Evolutionary conservation across 1,140 invertebrate genomes (phyloP), one percentile per base, ranked within the genome.

Genomic region (Cylas formicarius): DNA sequence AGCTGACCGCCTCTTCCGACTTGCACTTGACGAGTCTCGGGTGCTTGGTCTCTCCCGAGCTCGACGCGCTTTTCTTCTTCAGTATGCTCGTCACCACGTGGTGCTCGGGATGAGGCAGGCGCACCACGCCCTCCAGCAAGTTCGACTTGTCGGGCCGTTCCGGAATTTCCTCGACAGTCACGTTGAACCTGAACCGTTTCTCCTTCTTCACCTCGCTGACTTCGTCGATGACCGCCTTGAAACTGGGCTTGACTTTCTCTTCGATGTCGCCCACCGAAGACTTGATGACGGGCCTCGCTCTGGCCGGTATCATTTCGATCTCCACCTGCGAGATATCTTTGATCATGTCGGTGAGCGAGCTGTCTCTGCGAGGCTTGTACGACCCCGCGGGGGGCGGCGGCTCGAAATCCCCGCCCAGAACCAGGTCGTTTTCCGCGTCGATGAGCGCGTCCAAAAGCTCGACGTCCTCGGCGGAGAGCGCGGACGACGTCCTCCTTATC

Each of bases 181-280:
- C 56, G 28, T 57, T 58, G 16, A 62, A 53, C 38, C 52, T 55
- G 11, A 60, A 58, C 20, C 57, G 56, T 27, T 56, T 55, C n/a
- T 41, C 44, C 8, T 50, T 58, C 26, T 54, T 54, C 8, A 38
- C 31, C 9, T 8, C 34, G 27, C 50, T 56, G 18, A 75, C 62
- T 54, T 75, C 67, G 53, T 74, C 71, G 24, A 75, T 64, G 39
- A 68, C 60, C 44, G 70, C 66, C 63, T 74, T 75, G 19, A 75
- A 62, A 27, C 44, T 54, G 5, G 42, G 40, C 46, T 62, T 48
- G 2, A 66, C 60, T 49, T 63, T 67, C 19, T 62, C 50, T 29
- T 68, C 53, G 17, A 66, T 63, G 18, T 73, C 57, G 48, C 70
- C 70, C 3, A 74, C 69, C 3, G 62, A 66, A 9, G 65, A 63